Base-by-base conservation (phyloP, 1,140 invertebrate species). In the Calosoma granatense region DNA sequence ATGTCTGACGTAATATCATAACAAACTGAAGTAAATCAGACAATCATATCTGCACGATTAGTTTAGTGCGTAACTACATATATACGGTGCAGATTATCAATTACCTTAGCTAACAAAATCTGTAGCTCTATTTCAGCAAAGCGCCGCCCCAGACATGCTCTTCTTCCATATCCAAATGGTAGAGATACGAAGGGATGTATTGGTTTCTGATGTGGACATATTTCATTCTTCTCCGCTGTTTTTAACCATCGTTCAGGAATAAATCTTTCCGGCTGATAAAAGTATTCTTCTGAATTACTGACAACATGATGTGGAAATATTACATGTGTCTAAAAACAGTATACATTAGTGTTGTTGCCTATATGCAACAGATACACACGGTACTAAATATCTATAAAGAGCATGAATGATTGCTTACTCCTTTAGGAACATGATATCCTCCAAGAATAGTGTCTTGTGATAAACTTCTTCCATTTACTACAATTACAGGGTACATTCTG, bases 401-500 rank as follows among this genome's bases (percentile, higher is more conserved):
- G n/a, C n/a, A n/a, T n/a, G n/a, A n/a, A n/a, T n/a, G n/a, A n/a
- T n/a, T 20, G 70, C 79, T 79, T 80, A 94, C 91, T 64, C 90
- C 90, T 78, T 90, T 90, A 22, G 92, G 93, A 60, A 96, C 82
- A 60, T 81, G 76, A 65, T 91, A 94, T 55, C 89, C 90, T 56
- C 81, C 81, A 60, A 96, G 83, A 20, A 88, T 73, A 0, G 88
- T 80, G 66, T 94, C 87, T 53, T 83, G 81, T 61, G 87, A 85
- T 57, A 90, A 77, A 61, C 85, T 85, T 60, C 92, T 77, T 14
- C 87, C 87, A 67, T 94, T 90, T 47, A 90, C 90, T 61, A 93
- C 83, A 20, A 92, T 90, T 12, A 93, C 90, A 9, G 92, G 90
- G 70, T 86, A 89, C 74, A 95, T 82, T 69, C 89, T 89, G 70